These are phyloP conservation scores for Pseudochirops corinnae DNA, from an alignment of 2,797 vertebrate genomes.

Conservation along the genomic window DNA sequence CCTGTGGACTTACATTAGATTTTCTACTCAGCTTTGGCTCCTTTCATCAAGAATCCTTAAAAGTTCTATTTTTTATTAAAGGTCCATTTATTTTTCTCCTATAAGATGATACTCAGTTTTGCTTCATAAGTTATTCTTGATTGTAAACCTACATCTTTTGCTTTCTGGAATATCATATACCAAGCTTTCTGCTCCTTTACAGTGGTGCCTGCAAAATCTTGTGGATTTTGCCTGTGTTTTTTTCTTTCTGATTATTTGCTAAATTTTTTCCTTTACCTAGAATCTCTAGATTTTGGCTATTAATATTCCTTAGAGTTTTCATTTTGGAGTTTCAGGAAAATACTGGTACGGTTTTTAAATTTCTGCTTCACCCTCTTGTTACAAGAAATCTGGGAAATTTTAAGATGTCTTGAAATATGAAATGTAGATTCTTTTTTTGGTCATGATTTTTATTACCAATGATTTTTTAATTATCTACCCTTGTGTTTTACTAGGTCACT, in stretches of 20 bases:
- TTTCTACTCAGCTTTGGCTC: background rate
- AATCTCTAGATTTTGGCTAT: background rate
- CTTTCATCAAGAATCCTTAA: background rate
- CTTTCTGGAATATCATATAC: background rate
- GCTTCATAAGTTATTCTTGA: background rate
- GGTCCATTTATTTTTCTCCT: background rate
- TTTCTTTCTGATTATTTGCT: background rate
- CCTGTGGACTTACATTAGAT: background rate
- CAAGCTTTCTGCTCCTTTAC: background rate
- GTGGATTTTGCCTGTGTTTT: background rate
- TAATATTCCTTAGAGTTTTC: background rate
- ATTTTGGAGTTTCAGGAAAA: background rate
- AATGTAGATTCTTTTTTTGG: background rate
- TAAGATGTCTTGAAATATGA: background rate
- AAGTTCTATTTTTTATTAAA: background rate
- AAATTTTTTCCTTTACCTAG: background rate
- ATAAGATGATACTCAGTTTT: background rate
- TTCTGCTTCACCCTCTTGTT: background rate
- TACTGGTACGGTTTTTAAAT: background rate
- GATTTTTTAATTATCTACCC: background rate
- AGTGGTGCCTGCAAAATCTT: background rate
- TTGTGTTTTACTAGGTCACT: background rate
- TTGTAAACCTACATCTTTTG: background rate
- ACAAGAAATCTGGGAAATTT: background rate
- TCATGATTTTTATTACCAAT: background rate